Evolutionary conservation across 2,113 vertebrate genomes (phyloP), one percentile per base, ranked within the genome.

Genomic region (Oreotrochilus melanogaster): DNA sequence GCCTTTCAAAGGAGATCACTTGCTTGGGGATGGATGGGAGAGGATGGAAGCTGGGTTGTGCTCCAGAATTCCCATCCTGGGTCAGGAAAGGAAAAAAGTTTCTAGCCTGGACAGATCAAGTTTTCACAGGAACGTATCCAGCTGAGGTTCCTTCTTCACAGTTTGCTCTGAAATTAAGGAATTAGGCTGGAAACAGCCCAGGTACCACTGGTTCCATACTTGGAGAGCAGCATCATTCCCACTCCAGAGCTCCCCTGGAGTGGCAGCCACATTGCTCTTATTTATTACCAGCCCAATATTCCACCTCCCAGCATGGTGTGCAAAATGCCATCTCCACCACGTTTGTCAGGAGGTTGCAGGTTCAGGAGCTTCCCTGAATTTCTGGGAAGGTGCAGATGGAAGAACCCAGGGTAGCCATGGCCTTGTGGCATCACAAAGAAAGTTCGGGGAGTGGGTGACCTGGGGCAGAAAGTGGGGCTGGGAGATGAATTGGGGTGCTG

Each of bases 391-490:
- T 56, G 37, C 35, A 53, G 42, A 4, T 7, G 23, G 42, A 47
- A 54, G 30, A 48, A 56, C 7, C 21, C 60, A 50, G 23, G 30
- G 30, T 28, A 48, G 22, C 17, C 48, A 60, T 35, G n/a, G 24
- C 13, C 35, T 42, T 0, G 0, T 24, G 75, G 67, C n/a, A 4
- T 18, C 6, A 5, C 14, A 31, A 27, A 84, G 70, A 13, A 9
- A 9, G 30, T 42, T 53, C 7, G 18, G 62, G 30, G 3, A 48
- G 31, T 23, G 33, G 21, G 37, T n/a, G 57, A n/a, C 48, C 51
- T 53, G 35, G 8, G 12, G 47, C 14, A 74, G 42, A 50, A 69
- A 33, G 23, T 18, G 45, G 31, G 12, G 18, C 53, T 64, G 48
- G 37, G 50, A 73, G 50, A 23, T 56, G 69, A 51, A 64, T 31